phyloP scores from a whole-genome alignment of 2,888 invertebrate genomes.

The Melangyna quadrimaculata region DNA sequence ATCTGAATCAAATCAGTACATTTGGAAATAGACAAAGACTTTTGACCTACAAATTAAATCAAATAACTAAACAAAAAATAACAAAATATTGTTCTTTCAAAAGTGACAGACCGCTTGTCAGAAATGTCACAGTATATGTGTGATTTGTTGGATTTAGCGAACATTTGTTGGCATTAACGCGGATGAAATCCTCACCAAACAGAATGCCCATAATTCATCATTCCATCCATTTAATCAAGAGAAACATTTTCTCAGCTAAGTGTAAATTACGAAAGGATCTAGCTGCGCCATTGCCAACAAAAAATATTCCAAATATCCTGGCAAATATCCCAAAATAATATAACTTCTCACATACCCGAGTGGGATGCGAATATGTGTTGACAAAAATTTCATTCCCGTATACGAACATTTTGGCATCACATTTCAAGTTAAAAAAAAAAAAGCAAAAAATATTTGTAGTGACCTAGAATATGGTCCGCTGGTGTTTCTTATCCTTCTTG shows the following conservation, averaged over 20 bases:
- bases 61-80: too few relatives aligned
- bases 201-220: constrained; percentile 26
- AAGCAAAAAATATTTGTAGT: constrained; percentile 19
- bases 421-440: constrained; percentile 26
- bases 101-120: too few relatives aligned
- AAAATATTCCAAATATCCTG: constrained; percentile 44
- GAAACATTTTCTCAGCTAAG: constrained; percentile 25
- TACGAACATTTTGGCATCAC: constrained; percentile 36
- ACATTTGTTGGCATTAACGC: constrained; percentile 11
- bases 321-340: constrained; percentile 51
- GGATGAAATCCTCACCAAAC: neutral
- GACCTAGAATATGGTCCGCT: constrained; percentile 43
- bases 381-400: constrained; percentile 22
- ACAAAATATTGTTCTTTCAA: too few relatives aligned
- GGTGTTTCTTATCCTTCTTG: constrained; percentile 33
- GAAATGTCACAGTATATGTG: too few relatives aligned
- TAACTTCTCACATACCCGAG: neutral
- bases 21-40: too few relatives aligned
- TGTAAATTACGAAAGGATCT: constrained; percentile 43
- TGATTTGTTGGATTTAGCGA: neutral
- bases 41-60: too few relatives aligned
- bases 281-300: constrained; percentile 4
- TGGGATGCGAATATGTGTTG: constrained; percentile 30
- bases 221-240: constrained; percentile 7
- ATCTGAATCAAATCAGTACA: too few relatives aligned